These are phyloP conservation scores for Dryas iulia DNA, from an alignment of 1,140 invertebrate species.

Conservation along the genomic window DNA sequence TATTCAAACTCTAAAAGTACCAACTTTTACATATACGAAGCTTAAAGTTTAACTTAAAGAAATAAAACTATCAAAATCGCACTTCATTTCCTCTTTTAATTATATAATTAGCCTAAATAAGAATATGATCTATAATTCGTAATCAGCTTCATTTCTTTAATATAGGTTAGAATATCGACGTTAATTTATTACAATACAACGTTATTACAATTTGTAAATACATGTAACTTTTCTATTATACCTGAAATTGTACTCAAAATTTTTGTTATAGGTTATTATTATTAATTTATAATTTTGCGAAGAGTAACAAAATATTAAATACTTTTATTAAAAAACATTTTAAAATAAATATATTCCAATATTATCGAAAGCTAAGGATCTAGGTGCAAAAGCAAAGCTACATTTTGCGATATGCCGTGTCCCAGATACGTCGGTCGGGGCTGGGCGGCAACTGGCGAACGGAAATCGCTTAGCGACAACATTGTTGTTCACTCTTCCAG, in stretches of 20 bases:
- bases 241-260: too few species aligned
- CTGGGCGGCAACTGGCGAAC: constrained; percentile 54
- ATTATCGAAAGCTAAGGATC: constrained; percentile 22
- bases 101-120: too few species aligned
- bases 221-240: too few species aligned
- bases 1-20: neutral
- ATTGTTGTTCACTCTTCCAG: constrained; percentile 64
- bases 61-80: neutral
- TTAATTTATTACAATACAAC: too few species aligned
- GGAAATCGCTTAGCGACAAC: constrained; percentile 75
- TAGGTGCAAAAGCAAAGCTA: constrained; percentile 24
- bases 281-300: too few species aligned
- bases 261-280: too few species aligned
- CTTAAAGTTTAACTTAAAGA: neutral
- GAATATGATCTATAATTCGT: too few species aligned
- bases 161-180: too few species aligned
- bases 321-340: neutral
- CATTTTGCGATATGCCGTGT: constrained; percentile 46
- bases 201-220: too few species aligned
- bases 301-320: too few species aligned
- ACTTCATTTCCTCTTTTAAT: too few species aligned
- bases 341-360: neutral
- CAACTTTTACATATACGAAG: neutral
- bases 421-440: constrained; percentile 64
- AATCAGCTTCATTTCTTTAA: too few species aligned